These are phyloP conservation scores for Amazona guildingii DNA, from an alignment of 2,113 vertebrate genomes.

Conservation along the genomic window DNA sequence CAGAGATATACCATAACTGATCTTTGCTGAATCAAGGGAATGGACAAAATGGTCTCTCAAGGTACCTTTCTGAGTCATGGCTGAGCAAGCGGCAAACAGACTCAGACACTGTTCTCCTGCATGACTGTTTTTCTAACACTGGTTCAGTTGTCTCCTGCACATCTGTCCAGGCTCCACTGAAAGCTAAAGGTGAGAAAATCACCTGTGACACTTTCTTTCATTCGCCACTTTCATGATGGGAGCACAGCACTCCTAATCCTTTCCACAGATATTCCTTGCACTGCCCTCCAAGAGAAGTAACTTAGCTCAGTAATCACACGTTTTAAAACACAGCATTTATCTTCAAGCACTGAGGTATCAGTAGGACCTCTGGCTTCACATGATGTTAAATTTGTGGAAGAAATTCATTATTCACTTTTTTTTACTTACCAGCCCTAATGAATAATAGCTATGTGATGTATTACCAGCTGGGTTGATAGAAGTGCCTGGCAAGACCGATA, in stretches of 20 bases:
- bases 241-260: neutral
- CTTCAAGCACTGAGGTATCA: neutral
- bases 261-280: neutral
- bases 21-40: neutral
- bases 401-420: neutral
- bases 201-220: neutral
- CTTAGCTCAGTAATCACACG: neutral
- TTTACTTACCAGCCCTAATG: neutral
- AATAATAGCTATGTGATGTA: neutral
- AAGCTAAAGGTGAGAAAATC: neutral
- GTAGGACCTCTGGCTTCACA: neutral
- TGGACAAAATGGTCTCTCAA: neutral
- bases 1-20: fast-evolving
- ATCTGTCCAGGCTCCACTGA: neutral
- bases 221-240: fast-evolving
- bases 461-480: constrained; percentile 15
- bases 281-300: neutral
- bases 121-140: neutral
- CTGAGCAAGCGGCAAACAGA: neutral
- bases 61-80: neutral
- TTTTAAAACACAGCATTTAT: neutral
- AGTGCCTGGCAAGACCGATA: neutral
- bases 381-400: neutral
- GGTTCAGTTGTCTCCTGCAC: neutral
- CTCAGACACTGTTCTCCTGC: neutral